These are phyloP conservation scores for Pithys albifrons DNA, from an alignment of 2,113 vertebrate genomes.

Conservation along the genomic window DNA sequence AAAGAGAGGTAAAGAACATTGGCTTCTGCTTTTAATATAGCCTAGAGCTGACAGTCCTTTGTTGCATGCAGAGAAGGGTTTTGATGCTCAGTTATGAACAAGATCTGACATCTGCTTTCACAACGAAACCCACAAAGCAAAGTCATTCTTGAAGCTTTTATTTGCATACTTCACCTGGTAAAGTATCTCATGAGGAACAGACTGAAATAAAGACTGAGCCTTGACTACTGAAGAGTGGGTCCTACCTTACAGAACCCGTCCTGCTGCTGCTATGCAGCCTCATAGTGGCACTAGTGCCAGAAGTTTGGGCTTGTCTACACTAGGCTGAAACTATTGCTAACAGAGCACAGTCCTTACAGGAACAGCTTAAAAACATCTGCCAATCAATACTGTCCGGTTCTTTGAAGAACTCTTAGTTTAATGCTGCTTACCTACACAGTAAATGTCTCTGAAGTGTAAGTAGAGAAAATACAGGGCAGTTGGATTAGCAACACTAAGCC, in stretches of 20 bases:
- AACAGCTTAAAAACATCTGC: conserved; percentile 19
- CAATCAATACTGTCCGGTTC: conserved; percentile 4
- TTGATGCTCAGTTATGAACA: background rate
- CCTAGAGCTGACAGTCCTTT: background rate
- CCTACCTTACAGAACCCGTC: background rate
- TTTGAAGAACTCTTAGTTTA: conserved; percentile 48
- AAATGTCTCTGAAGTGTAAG: background rate
- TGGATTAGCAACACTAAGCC: conserved; percentile 38
- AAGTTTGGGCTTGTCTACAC: background rate
- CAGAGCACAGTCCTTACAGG: background rate
- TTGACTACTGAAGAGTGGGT: background rate
- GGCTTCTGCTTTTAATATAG: background rate
- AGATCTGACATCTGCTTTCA: background rate
- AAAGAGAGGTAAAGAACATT: background rate
- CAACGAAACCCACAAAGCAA: background rate
- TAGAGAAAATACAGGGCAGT: background rate
- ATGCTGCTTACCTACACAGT: conserved; percentile 20
- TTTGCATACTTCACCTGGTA: background rate
- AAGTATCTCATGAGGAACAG: background rate
- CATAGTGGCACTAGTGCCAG: background rate
- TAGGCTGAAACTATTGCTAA: background rate
- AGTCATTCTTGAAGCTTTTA: background rate
- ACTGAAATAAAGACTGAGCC: background rate
- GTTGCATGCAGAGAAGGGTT: background rate
- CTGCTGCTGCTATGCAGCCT: background rate